These are phyloP conservation scores for Sinohyriopsis cumingii DNA, from an alignment of 2,888 invertebrate genomes.

Conservation along the genomic window DNA sequence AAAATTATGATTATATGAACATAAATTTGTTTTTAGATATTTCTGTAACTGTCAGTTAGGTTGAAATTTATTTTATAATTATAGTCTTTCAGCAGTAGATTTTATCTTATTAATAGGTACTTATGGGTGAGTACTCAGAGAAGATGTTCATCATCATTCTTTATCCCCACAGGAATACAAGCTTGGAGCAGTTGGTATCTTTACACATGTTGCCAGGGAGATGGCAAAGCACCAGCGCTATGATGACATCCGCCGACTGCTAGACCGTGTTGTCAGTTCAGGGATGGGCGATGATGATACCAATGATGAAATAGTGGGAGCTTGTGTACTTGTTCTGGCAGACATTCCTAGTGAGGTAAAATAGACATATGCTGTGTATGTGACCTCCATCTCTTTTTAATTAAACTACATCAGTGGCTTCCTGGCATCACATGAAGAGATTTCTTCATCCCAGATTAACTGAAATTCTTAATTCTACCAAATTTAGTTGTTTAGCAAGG, in stretches of 20 bases:
- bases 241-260: conserved; percentile 53
- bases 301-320: conserved; percentile 68
- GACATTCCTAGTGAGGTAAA: conserved; percentile 62
- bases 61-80: too few species aligned
- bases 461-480: too few species aligned
- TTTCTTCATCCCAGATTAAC: too few species aligned
- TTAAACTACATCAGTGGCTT: background rate
- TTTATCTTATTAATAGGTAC: too few species aligned
- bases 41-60: too few species aligned
- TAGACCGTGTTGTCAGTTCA: conserved; percentile 56
- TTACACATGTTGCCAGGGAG: conserved; percentile 61
- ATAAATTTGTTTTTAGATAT: too few species aligned
- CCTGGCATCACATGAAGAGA: too few species aligned
- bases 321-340: conserved; percentile 64
- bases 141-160: conserved; percentile 4
- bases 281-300: conserved; percentile 56
- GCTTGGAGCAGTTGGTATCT: conserved; percentile 58
- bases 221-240: conserved; percentile 57
- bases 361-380: background rate
- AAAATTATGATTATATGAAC: too few species aligned
- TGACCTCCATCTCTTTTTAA: background rate
- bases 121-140: background rate
- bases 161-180: conserved; percentile 58
- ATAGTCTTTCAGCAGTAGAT: too few species aligned
- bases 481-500: too few species aligned